A percentile compares a stretch with the other conserved stretches of the same genome.
phyloP scores from a whole-genome alignment of 2,888 invertebrate species.

The Eretmocerus hayati region DNA sequence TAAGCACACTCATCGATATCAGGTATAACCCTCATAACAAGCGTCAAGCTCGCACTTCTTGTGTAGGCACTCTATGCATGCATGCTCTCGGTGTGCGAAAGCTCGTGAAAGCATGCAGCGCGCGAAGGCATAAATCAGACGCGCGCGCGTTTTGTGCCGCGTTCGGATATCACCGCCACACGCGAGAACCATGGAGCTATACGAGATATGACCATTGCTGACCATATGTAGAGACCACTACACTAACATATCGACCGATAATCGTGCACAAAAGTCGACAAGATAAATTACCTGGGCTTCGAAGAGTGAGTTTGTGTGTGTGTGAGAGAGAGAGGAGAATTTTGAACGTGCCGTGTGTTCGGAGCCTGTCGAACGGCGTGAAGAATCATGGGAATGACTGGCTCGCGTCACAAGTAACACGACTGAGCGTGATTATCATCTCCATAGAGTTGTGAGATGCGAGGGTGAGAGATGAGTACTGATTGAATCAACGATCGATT shows the following conservation, averaged over 20 bases:
- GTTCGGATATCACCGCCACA: not conserved
- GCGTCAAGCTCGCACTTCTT: too few species aligned
- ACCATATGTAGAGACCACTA: not conserved
- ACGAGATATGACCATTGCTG: too few species aligned
- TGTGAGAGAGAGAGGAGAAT: not conserved
- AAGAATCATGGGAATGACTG: slow-evolving; percentile 8
- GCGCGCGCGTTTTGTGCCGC: slow-evolving; percentile 2
- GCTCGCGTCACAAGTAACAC: too few species aligned
- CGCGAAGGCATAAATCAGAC: slow-evolving; percentile 11
- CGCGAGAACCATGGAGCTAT: not conserved
- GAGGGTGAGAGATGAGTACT: slow-evolving; percentile 6
- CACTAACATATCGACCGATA: slow-evolving; percentile 4
- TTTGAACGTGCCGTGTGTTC: too few species aligned
- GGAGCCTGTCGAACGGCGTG: too few species aligned
- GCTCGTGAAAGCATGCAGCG: not conserved
- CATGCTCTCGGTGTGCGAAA: too few species aligned
- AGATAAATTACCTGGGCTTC: slow-evolving; percentile 11
- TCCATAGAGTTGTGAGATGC: too few species aligned
- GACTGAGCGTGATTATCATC: too few species aligned
- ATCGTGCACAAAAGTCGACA: slow-evolving; percentile 10
- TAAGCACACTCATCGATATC: too few species aligned
- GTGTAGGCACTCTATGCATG: too few species aligned
- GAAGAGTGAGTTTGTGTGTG: not conserved
- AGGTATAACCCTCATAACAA: too few species aligned
- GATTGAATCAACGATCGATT: slow-evolving; percentile 21